Evolutionary conservation across 2,888 invertebrate species (phyloP), one percentile per base, ranked within the genome.

Genomic region (Orthosia cruda): DNA sequence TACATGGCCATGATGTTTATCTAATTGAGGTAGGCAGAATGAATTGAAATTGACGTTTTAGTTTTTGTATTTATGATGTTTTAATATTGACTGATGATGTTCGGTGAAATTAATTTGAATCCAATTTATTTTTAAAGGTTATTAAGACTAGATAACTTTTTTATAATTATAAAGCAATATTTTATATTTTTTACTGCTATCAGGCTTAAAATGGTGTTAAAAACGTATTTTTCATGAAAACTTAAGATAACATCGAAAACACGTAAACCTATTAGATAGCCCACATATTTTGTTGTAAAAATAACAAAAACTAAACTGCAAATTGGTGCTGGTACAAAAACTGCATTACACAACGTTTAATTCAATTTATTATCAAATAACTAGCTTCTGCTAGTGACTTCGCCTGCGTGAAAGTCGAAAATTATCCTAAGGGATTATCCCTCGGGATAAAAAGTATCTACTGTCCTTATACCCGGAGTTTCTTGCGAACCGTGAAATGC

Each of bases 1-100:
- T 75, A 70, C 68, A 65, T 72, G 15, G 3, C 11, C 16, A 40
- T 45, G 74, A 81, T 81, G 47, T 69, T 11, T 70, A 72, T 84
- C 52, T 76, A 57, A 79, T 81, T 65, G 26, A 49, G 3, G 3
- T 23, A 59, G 13, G 40, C 45, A 47, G 32, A 54, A 0, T 15
- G 40, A 65, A 68, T 63, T 52, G 55, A 70, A 75, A 76, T 71
- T 15, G 66, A 57, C 55, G 20, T 50, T 64, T 61, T 52, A n/a
- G 47, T 77, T 68, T 50, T 15, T 3, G 2, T 40, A 72, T 40
- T 57, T 59, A 73, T 47, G 4, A 50, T 0, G 1, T 13, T 55
- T 64, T 79, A 7, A 26, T 16, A 50, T 45, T 54, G 49, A 58
- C 40, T 66, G 20, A 45, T 57, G 47, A 49, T 11, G 47, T 59